A percentile compares a stretch with the other conserved stretches of the same genome.
Conservation (phyloP, 35 echinoderm and acorn worm species). For the Apostichopus parvimensis region DNA sequence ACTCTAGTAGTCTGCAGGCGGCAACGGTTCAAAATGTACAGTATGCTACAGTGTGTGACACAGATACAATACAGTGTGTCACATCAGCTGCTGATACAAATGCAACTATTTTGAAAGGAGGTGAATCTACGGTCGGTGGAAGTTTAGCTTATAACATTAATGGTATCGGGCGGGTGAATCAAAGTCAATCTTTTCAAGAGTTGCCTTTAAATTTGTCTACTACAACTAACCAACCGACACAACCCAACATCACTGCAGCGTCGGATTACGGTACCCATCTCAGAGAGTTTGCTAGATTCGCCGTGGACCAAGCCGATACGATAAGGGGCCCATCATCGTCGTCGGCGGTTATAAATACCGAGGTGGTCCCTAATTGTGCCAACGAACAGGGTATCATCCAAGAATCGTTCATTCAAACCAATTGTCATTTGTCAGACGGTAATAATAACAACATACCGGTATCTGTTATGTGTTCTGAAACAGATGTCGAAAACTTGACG, state of each 20-base stretch:
- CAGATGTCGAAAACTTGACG: neutral
- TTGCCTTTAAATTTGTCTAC: slow-evolving; percentile 2
- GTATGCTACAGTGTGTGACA: neutral
- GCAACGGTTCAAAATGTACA: neutral
- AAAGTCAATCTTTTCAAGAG: neutral
- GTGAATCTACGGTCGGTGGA: neutral
- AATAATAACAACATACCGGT: neutral
- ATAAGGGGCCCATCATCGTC: neutral
- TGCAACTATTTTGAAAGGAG: neutral
- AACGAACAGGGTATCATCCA: neutral
- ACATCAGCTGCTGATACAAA: neutral
- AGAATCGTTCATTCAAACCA: neutral
- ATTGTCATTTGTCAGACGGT: neutral
- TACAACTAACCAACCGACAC: neutral
- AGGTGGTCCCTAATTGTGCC: neutral
- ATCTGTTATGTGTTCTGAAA: slow-evolving; percentile 34
- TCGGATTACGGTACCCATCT: neutral
- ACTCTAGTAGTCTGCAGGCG: neutral
- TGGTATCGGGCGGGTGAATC: neutral
- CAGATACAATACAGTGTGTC: neutral
- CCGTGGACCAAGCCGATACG: slow-evolving; percentile 1
- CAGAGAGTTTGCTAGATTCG: neutral
- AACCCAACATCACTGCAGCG: neutral
- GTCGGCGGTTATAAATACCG: neutral
- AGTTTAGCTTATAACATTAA: neutral